These are phyloP conservation scores for Austrofundulus limnaeus DNA, from an alignment of 2,113 vertebrate species.

Conservation along the genomic window DNA sequence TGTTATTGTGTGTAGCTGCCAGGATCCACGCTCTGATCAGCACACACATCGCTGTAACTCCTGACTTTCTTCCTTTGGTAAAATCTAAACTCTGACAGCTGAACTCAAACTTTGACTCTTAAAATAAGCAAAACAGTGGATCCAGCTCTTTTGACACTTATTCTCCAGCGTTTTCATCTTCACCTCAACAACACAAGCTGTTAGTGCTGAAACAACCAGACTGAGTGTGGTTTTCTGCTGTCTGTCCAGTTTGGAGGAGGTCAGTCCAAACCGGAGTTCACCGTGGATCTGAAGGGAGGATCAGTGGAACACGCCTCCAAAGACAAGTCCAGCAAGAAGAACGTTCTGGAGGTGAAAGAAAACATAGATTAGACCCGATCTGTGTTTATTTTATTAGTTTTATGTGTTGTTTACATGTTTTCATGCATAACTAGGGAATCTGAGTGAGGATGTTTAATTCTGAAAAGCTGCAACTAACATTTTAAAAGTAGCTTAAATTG, in stretches of 20 bases:
- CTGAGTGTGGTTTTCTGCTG: neutral
- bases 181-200: too few species aligned
- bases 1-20: neutral
- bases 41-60: neutral
- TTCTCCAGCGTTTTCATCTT: too few species aligned
- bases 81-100: neutral
- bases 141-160: too few species aligned
- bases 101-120: neutral
- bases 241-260: slow-evolving; percentile 84
- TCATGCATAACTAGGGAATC: too few species aligned
- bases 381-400: neutral
- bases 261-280: slow-evolving; percentile 95
- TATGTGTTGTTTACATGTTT: too few species aligned
- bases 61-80: neutral
- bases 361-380: neutral
- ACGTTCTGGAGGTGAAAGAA: slow-evolving; percentile 89
- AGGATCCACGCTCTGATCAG: neutral
- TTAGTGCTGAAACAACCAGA: too few species aligned
- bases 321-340: slow-evolving; percentile 97
- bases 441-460: too few species aligned
- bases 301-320: slow-evolving; percentile 90
- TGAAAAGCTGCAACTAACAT: too few species aligned
- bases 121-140: too few species aligned
- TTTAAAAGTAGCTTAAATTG: too few species aligned
- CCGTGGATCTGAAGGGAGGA: slow-evolving; percentile 90